A percentile compares a stretch with the other conserved stretches of the same genome.
These are phyloP conservation scores for Phthorimaea operculella DNA, from an alignment of 1,140 invertebrate genomes.

Conservation along the genomic window DNA sequence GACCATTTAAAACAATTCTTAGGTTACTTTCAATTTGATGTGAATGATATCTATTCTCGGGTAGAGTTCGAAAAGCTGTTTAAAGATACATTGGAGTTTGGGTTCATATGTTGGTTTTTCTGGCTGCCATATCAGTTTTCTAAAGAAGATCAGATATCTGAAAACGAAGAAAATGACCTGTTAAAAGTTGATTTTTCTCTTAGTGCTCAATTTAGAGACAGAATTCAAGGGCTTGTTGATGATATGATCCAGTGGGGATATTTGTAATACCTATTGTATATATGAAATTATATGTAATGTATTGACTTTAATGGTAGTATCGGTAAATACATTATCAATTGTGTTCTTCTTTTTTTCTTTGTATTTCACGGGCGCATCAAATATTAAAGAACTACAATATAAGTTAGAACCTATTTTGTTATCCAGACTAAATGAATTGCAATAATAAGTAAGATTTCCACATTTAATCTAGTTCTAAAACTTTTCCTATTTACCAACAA, in stretches of 20 bases:
- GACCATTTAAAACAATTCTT: conserved; percentile 23
- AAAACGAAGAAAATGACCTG: conserved; percentile 10
- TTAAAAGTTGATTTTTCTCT: conserved; percentile 10
- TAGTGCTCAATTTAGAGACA: conserved; percentile 12
- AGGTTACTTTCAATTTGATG: conserved; percentile 26
- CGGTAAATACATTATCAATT: too few relatives aligned
- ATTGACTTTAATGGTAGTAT: too few relatives aligned
- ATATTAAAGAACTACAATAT: too few relatives aligned
- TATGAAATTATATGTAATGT: too few relatives aligned
- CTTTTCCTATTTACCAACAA: too few relatives aligned
- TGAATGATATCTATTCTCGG: conserved; percentile 20
- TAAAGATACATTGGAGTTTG: conserved; percentile 21
- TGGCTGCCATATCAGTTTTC: conserved; percentile 18
- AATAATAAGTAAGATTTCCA: too few relatives aligned
- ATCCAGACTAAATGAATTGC: too few relatives aligned
- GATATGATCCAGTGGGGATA: conserved; percentile 21
- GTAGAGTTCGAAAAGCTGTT: conserved; percentile 25
- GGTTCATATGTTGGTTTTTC: conserved; percentile 14
- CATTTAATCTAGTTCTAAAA: too few relatives aligned
- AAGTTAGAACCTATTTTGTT: too few relatives aligned
- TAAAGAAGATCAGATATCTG: conserved; percentile 18
- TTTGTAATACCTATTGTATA: conserved; percentile 22
- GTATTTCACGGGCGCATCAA: too few relatives aligned
- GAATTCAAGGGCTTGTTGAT: conserved; percentile 18
- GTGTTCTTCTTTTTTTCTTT: too few relatives aligned